Conservation (phyloP, 2,797 vertebrate genomes). For the Myotis findleyi region DNA sequence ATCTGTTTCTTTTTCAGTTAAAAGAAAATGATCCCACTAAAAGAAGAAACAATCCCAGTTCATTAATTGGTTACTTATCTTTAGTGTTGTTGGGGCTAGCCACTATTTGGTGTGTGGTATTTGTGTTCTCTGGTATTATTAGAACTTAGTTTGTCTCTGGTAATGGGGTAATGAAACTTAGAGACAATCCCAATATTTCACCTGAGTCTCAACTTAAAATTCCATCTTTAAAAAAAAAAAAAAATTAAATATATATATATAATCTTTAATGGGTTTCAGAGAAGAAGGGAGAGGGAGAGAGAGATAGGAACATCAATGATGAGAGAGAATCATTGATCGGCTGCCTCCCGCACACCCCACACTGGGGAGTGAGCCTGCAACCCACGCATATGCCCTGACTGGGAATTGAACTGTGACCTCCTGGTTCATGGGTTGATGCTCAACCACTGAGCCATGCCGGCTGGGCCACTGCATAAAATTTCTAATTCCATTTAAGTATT, state of each 20-base stretch:
- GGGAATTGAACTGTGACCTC: too few species aligned
- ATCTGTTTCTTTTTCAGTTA: not conserved
- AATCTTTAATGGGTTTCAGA: too few species aligned
- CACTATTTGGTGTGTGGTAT: not conserved
- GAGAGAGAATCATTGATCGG: too few species aligned
- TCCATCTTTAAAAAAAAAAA: not conserved
- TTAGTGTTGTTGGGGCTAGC: not conserved
- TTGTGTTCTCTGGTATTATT: not conserved
- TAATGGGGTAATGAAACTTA: not conserved
- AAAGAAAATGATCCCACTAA: not conserved
- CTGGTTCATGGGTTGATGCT: too few species aligned
- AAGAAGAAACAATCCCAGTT: not conserved
- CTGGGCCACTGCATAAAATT: not conserved
- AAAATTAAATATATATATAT: too few species aligned
- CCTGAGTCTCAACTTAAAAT: slow-evolving; percentile 4
- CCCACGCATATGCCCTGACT: too few species aligned
- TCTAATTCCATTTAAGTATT: not conserved
- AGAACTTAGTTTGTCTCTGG: not conserved
- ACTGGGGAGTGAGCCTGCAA: too few species aligned
- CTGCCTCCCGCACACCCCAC: too few species aligned
- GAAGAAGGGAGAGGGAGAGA: too few species aligned
- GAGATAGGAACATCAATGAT: too few species aligned
- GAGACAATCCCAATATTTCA: not conserved
- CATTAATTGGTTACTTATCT: not conserved
- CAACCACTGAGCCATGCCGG: too few species aligned